These are phyloP conservation scores for Choloepus didactylus DNA, from an alignment of 2,797 vertebrate genomes.

Conservation along the genomic window DNA sequence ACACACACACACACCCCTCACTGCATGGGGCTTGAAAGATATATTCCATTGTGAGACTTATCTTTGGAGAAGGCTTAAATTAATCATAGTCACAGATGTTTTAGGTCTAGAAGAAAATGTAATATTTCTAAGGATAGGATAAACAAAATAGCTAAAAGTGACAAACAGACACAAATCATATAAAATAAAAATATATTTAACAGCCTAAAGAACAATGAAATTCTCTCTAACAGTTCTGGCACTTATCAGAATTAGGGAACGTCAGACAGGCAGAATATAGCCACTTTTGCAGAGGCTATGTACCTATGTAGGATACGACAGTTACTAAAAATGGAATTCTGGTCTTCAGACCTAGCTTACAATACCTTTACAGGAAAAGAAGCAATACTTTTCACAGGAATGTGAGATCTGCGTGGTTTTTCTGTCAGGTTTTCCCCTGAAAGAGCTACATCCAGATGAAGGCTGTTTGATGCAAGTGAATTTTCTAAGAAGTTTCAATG, in stretches of 20 bases:
- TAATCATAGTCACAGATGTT: background rate
- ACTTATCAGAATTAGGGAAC: background rate
- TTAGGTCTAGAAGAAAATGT: background rate
- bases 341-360: background rate
- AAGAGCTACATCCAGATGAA: background rate
- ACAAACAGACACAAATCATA: background rate
- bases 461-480: background rate
- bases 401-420: background rate
- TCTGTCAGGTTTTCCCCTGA: background rate
- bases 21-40: background rate
- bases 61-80: background rate
- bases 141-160: background rate
- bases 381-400: background rate
- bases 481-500: conserved; percentile 71
- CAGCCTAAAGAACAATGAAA: background rate
- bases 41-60: background rate
- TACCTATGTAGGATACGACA: background rate
- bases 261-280: background rate
- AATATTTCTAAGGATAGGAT: background rate
- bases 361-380: conserved; percentile 66
- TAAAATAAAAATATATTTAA: background rate
- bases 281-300: background rate
- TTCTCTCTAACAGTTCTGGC: background rate
- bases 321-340: background rate
- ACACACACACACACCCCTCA: background rate